These are phyloP conservation scores for Macaca mulatta DNA, from an alignment of 2,113 vertebrate species.

Conservation along the genomic window DNA sequence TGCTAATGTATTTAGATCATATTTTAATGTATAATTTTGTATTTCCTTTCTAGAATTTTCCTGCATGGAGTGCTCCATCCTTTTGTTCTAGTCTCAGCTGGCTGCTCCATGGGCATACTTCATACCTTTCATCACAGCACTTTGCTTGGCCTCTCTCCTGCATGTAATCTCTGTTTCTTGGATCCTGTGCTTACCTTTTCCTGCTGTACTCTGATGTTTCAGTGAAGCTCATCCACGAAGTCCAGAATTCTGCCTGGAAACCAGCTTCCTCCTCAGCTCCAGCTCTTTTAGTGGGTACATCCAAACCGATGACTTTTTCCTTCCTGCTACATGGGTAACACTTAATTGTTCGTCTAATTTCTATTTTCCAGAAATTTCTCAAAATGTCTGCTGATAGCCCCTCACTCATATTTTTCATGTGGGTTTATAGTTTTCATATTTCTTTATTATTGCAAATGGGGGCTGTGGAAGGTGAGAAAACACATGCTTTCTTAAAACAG, in stretches of 20 bases:
- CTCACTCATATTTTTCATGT: not conserved
- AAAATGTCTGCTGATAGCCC: not conserved
- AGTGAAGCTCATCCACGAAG: not conserved
- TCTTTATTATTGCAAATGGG: not conserved
- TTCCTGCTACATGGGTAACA: not conserved
- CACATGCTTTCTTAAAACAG: not conserved
- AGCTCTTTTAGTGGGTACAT: not conserved
- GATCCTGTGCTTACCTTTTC: not conserved
- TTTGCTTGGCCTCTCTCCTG: not conserved
- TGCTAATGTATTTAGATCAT: not conserved
- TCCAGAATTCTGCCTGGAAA: not conserved
- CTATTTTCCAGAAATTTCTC: not conserved
- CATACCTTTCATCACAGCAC: not conserved
- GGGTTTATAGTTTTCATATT: not conserved
- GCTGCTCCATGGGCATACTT: not conserved
- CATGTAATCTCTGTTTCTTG: not conserved
- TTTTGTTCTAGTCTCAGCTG: not conserved
- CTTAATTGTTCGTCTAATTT: not conserved
- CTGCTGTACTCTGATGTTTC: not conserved
- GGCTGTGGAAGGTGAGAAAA: not conserved
- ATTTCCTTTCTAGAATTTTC: not conserved
- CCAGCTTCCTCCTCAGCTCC: not conserved
- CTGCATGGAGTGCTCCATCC: not conserved
- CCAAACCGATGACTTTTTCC: not conserved
- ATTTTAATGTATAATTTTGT: not conserved